Conservation (phyloP, 2,797 vertebrate genomes). For the Acomys russatus region DNA sequence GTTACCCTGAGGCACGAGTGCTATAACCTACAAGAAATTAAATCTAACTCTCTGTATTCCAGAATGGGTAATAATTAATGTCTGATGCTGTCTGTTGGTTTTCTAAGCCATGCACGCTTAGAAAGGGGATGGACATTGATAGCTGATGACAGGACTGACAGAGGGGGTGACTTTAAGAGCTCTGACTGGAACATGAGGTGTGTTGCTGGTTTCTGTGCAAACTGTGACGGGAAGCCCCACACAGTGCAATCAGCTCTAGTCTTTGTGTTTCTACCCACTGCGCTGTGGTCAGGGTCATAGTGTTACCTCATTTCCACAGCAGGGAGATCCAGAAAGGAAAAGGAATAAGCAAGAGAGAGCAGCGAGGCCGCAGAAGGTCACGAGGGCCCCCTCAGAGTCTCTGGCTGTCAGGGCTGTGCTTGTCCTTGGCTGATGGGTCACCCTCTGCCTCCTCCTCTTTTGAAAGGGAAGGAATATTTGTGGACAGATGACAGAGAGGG, state of each 20-base stretch:
- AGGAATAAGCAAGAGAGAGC: background rate
- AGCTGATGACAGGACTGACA: background rate
- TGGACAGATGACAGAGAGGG: background rate
- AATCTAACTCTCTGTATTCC: background rate
- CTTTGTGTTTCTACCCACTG: slow-evolving; percentile 82
- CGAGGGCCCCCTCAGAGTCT: background rate
- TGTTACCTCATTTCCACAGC: slow-evolving; percentile 30
- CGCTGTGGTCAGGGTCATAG: slow-evolving; percentile 61
- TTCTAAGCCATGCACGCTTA: background rate
- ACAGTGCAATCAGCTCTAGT: slow-evolving; percentile 68
- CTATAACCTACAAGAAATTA: background rate
- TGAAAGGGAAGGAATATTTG: background rate
- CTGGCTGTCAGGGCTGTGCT: background rate
- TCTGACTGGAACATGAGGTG: slow-evolving; percentile 14
- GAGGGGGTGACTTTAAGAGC: background rate
- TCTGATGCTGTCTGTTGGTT: background rate
- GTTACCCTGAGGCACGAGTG: background rate
- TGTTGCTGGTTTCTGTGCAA: slow-evolving; percentile 11
- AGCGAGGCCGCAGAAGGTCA: background rate
- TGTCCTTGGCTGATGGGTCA: background rate
- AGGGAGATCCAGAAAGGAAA: slow-evolving; percentile 23
- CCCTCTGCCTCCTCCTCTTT: background rate
- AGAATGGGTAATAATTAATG: background rate
- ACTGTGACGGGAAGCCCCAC: slow-evolving; percentile 60
- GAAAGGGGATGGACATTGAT: background rate